A percentile compares a stretch with the other conserved stretches of the same genome.
Evolutionary conservation across 2,888 invertebrate species (phyloP).

Genomic region (Aphidius colemani): DNA sequence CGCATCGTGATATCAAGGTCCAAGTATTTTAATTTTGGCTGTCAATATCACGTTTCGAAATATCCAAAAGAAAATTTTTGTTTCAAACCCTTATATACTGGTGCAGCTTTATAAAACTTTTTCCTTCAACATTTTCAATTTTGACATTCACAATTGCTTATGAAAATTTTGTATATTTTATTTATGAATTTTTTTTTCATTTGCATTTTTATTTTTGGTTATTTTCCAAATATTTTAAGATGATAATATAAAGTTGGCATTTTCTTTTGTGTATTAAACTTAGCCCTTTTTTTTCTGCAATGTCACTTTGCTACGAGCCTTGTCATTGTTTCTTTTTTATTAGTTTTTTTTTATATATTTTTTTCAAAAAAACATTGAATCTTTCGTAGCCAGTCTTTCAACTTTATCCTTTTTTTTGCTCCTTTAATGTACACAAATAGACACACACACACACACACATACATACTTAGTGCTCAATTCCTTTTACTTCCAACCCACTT

Average conservation of each 20-base stretch:
- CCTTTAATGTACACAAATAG: background rate
- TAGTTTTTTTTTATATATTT: constrained; percentile 4
- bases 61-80: constrained; percentile 15
- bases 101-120: constrained; percentile 6
- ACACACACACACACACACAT: too few species aligned
- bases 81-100: constrained; percentile 12
- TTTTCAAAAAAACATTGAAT: too few species aligned
- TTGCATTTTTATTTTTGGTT: constrained; percentile 14
- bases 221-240: constrained; percentile 19
- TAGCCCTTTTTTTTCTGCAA: too few species aligned
- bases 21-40: constrained; percentile 23
- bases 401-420: constrained; percentile 2
- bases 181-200: constrained; percentile 5
- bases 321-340: background rate
- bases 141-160: constrained; percentile 7
- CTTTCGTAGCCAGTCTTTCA: background rate
- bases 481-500: constrained; percentile 16
- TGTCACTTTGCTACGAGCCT: constrained; percentile 12
- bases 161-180: constrained; percentile 34
- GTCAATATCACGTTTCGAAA: constrained; percentile 35
- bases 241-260: constrained; percentile 7
- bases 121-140: background rate
- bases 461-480: background rate
- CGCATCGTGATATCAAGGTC: constrained; percentile 31
- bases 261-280: too few species aligned